Conservation (phyloP, 2,113 vertebrate species). For the Tragulus kanchil region DNA sequence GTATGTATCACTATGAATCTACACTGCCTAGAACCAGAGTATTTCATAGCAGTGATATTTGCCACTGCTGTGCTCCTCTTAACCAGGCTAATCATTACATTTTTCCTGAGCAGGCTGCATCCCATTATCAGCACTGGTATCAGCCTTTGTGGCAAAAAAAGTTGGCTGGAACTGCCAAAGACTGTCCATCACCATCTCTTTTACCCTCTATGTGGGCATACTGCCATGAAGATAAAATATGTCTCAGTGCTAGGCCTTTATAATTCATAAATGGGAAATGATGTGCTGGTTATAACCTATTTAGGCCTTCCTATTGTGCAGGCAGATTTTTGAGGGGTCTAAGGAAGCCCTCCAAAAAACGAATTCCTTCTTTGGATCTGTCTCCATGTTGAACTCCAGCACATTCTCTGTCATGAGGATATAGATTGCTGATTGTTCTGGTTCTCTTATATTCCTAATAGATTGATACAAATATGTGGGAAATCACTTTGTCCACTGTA, state of each 20-base stretch:
- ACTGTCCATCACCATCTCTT: not conserved
- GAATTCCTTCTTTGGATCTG: not conserved
- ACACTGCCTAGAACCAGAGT: not conserved
- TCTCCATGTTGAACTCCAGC: not conserved
- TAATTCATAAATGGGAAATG: not conserved
- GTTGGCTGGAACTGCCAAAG: not conserved
- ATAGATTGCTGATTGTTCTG: not conserved
- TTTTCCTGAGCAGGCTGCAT: not conserved
- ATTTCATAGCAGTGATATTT: not conserved
- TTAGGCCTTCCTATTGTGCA: not conserved
- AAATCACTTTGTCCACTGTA: not conserved
- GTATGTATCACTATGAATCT: not conserved
- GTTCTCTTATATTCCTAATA: not conserved
- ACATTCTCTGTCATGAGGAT: not conserved
- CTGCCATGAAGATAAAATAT: not conserved
- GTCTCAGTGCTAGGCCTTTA: not conserved
- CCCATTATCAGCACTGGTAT: not conserved
- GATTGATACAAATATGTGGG: not conserved
- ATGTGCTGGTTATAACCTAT: not conserved
- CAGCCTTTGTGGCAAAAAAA: not conserved
- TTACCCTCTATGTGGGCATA: not conserved
- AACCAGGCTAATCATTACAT: not conserved
- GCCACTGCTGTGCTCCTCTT: not conserved
- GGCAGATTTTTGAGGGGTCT: not conserved
- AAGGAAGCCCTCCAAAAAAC: not conserved